phyloP scores from a whole-genome alignment of 2,888 invertebrate genomes.

The Xanthia icteritia region DNA sequence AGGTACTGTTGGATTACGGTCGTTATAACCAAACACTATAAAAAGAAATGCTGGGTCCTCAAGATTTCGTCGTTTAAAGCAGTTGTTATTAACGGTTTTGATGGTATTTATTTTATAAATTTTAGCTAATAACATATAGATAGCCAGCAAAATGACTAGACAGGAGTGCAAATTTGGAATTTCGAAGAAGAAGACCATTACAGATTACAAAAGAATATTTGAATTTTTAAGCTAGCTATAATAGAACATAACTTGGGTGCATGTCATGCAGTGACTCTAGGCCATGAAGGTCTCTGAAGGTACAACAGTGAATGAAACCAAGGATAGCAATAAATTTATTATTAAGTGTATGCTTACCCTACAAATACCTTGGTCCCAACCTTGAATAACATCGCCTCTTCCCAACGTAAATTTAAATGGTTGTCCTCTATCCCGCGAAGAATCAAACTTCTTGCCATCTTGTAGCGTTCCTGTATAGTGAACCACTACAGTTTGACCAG shows the following conservation, averaged over 20 bases:
- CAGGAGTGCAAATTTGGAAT: background rate
- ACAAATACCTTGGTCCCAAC: slow-evolving; percentile 99
- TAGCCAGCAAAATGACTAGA: background rate
- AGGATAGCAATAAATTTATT: background rate
- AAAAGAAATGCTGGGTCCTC: too few species aligned
- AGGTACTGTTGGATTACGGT: too few species aligned
- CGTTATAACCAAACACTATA: too few species aligned
- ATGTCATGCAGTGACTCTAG: background rate
- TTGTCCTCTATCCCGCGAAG: slow-evolving; percentile 97
- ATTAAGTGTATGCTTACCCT: slow-evolving; percentile 89
- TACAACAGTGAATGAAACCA: too few species aligned
- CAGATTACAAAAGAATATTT: background rate
- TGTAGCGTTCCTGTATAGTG: slow-evolving; percentile 98
- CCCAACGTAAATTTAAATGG: slow-evolving; percentile 99
- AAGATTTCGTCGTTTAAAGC: too few species aligned
- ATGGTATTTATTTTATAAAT: background rate
- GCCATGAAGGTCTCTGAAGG: background rate
- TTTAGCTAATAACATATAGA: background rate
- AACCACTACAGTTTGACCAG: slow-evolving; percentile 98
- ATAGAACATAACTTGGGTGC: background rate
- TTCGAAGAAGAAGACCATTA: background rate
- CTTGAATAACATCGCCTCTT: slow-evolving; percentile 98
- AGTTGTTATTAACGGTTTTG: too few species aligned
- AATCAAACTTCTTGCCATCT: slow-evolving; percentile 98
- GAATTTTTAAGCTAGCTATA: too few species aligned